phyloP scores from a whole-genome alignment of 2,888 invertebrate genomes.

The Brachylomia viminalis region DNA sequence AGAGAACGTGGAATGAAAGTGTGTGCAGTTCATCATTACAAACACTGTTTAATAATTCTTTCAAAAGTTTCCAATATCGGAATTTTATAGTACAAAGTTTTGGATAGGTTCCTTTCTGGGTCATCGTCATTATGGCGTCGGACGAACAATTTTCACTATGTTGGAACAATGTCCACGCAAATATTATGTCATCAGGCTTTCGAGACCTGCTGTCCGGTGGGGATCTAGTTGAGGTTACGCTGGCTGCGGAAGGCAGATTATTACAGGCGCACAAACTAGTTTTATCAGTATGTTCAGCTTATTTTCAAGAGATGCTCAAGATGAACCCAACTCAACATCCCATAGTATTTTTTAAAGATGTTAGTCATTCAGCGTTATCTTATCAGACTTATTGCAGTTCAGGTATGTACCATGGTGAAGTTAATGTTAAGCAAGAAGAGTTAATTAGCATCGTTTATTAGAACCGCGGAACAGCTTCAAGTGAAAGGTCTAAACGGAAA shows the following conservation, averaged over 20 bases:
- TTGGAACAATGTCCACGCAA: constrained; percentile 94
- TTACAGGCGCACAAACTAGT: constrained; percentile 93
- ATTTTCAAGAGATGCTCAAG: too few species aligned
- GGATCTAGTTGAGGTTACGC: constrained; percentile 92
- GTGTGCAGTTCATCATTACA: constrained; percentile 78
- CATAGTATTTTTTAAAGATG: constrained; percentile 93
- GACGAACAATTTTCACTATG: constrained; percentile 93
- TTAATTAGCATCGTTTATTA: constrained; percentile 93
- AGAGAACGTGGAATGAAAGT: constrained; percentile 83
- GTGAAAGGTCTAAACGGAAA: constrained; percentile 91
- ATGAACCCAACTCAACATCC: too few species aligned
- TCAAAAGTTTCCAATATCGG: constrained; percentile 87
- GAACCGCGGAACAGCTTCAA: constrained; percentile 92
- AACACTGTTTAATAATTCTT: constrained; percentile 79
- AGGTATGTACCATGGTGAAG: constrained; percentile 92
- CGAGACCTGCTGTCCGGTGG: constrained; percentile 93
- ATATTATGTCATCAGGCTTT: constrained; percentile 93
- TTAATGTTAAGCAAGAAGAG: constrained; percentile 93
- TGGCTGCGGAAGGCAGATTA: constrained; percentile 93
- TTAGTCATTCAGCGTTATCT: constrained; percentile 92
- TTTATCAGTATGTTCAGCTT: constrained; percentile 93
- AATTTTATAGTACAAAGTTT: constrained; percentile 88
- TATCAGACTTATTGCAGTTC: constrained; percentile 93
- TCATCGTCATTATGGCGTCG: constrained; percentile 92
- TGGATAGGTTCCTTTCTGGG: constrained; percentile 84